A percentile compares a stretch with the other conserved stretches of the same genome.
Evolutionary conservation across 2,888 invertebrate genomes (phyloP).

Genomic region (Caenorhabditis doughertyi): DNA sequence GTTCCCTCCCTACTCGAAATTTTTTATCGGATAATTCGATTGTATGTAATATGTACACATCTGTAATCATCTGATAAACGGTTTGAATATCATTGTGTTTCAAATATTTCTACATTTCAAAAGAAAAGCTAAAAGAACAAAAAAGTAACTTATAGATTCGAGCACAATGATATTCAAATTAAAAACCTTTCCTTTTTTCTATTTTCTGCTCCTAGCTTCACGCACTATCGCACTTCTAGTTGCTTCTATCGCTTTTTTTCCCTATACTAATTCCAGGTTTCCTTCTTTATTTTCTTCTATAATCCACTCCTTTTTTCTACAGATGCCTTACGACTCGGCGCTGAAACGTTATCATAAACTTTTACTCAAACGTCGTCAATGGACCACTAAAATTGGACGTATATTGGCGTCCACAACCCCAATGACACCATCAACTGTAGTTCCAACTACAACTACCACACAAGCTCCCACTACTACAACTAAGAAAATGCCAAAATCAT

Average conservation of each 20-base stretch:
- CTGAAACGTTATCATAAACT: constrained; percentile 72
- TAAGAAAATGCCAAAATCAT: constrained; percentile 66
- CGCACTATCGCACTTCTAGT: constrained; percentile 32
- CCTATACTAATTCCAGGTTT: constrained; percentile 14
- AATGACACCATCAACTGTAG: constrained; percentile 37
- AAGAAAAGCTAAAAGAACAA: neutral
- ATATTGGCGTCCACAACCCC: constrained; percentile 58
- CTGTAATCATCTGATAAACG: constrained; percentile 59
- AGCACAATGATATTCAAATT: constrained; percentile 53
- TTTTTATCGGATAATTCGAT: constrained; percentile 57
- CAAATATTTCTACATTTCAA: neutral
- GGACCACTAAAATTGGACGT: constrained; percentile 62
- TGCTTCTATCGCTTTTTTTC: constrained; percentile 40
- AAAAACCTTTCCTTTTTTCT: neutral
- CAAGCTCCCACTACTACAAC: constrained; percentile 52
- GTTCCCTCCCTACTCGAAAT: constrained; percentile 3
- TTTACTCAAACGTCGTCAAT: constrained; percentile 65
- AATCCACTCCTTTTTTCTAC: constrained; percentile 55
- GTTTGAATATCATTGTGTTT: constrained; percentile 65
- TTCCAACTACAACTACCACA: constrained; percentile 50
- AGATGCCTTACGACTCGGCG: constrained; percentile 69
- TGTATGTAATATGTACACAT: constrained; percentile 39
- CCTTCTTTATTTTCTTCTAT: constrained; percentile 19
- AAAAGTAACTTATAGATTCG: neutral
- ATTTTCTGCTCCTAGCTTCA: constrained; percentile 20